These are phyloP conservation scores for Larimichthys crocea DNA, from an alignment of 2,113 vertebrate species.

Conservation along the genomic window DNA sequence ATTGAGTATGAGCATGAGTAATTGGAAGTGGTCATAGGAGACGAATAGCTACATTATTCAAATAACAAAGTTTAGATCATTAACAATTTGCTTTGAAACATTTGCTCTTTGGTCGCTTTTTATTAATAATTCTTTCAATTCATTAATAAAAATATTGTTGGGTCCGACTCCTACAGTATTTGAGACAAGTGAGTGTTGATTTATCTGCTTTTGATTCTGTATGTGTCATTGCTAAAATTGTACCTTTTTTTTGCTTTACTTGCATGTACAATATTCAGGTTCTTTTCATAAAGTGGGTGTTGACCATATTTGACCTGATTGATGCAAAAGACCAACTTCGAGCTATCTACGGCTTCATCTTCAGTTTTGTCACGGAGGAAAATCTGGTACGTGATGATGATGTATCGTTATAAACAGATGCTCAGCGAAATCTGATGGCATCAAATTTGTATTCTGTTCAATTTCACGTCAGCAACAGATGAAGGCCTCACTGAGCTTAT, in stretches of 20 bases:
- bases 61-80: not conserved
- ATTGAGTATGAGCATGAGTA: not conserved
- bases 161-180: not conserved
- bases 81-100: not conserved
- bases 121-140: not conserved
- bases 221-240: not conserved
- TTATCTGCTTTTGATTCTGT: not conserved
- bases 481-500: not conserved
- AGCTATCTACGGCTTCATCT: slow-evolving; percentile 94
- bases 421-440: not conserved
- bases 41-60: not conserved
- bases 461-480: not conserved
- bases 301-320: slow-evolving; percentile 94
- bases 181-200: not conserved
- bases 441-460: not conserved
- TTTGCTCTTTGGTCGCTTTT: not conserved
- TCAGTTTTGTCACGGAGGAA: slow-evolving; percentile 90
- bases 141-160: not conserved
- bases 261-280: slow-evolving; percentile 76
- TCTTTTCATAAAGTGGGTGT: slow-evolving; percentile 93
- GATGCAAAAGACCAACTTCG: slow-evolving; percentile 89
- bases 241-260: not conserved
- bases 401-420: not conserved
- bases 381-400: slow-evolving; percentile 85
- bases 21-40: not conserved